Conservation (phyloP, 2,888 invertebrate genomes). For the Maniola hyperantus region DNA sequence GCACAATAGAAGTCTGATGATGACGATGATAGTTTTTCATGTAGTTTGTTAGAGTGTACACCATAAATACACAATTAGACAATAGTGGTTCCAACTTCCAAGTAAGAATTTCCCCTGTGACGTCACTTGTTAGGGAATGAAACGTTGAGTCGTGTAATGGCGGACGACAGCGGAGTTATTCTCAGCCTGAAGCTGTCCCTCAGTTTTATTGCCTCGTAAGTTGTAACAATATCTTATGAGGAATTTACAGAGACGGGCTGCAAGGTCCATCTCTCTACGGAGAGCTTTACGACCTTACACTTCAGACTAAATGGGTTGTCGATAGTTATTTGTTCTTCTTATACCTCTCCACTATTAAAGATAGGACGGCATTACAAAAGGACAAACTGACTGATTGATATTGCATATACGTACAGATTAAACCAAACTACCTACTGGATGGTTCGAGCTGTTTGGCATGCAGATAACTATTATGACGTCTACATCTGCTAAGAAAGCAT, state of each 20-base stretch:
- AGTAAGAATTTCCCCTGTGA: conserved; percentile 31
- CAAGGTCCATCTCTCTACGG: background rate
- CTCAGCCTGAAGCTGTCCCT: conserved; percentile 15
- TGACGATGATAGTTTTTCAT: background rate
- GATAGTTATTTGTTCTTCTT: too few species aligned
- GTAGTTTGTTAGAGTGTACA: background rate
- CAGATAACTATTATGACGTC: too few species aligned
- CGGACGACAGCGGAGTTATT: conserved; percentile 21
- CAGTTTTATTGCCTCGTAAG: conserved; percentile 22
- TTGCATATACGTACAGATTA: too few species aligned
- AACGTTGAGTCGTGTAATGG: conserved; percentile 23
- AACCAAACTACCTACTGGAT: too few species aligned
- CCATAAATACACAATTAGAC: conserved; percentile 30
- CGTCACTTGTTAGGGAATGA: conserved; percentile 30
- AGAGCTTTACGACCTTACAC: background rate
- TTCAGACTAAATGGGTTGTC: too few species aligned
- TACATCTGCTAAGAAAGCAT: too few species aligned
- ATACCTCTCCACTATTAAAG: too few species aligned
- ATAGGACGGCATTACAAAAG: too few species aligned
- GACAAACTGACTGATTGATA: too few species aligned
- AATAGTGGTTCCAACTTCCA: conserved; percentile 17
- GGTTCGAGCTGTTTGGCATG: too few species aligned
- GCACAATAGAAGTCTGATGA: too few species aligned
- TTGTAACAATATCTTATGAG: background rate
- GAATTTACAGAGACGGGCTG: background rate